These are phyloP conservation scores for Drosophila littoralis DNA, from an alignment of 1,140 invertebrate genomes.

Conservation along the genomic window DNA sequence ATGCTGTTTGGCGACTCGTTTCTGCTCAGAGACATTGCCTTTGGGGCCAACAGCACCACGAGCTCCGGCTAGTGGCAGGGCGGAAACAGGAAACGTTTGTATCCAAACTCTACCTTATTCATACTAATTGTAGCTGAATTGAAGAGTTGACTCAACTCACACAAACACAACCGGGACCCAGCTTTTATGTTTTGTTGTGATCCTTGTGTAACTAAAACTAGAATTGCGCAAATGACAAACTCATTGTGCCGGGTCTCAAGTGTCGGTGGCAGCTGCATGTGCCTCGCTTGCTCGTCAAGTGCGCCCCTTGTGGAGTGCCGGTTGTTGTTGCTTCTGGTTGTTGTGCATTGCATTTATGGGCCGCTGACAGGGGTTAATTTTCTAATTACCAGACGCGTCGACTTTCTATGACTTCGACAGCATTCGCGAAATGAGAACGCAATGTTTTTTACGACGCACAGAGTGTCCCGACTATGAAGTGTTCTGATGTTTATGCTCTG, in stretches of 20 bases:
- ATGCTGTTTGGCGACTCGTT: neutral
- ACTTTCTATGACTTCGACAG: constrained; percentile 72
- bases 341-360: constrained; percentile 67
- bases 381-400: constrained; percentile 76
- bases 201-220: constrained; percentile 27
- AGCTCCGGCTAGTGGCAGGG: constrained; percentile 12
- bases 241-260: constrained; percentile 59
- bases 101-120: constrained; percentile 63
- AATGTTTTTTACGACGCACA: constrained; percentile 56
- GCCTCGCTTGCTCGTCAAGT: constrained; percentile 61
- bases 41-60: neutral
- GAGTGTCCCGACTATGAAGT: constrained; percentile 15
- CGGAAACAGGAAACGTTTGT: constrained; percentile 42
- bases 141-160: constrained; percentile 62
- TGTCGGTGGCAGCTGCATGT: constrained; percentile 59
- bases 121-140: constrained; percentile 58
- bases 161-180: neutral
- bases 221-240: constrained; percentile 60
- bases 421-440: constrained; percentile 59
- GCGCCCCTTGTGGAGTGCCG: constrained; percentile 61
- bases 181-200: constrained; percentile 6
- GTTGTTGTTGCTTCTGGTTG: constrained; percentile 30
- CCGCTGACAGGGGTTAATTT: constrained; percentile 74
- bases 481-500: constrained; percentile 24
- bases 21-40: constrained; percentile 19